phyloP scores from a whole-genome alignment of 2,888 invertebrate species.

The Pasiphila rectangulata region DNA sequence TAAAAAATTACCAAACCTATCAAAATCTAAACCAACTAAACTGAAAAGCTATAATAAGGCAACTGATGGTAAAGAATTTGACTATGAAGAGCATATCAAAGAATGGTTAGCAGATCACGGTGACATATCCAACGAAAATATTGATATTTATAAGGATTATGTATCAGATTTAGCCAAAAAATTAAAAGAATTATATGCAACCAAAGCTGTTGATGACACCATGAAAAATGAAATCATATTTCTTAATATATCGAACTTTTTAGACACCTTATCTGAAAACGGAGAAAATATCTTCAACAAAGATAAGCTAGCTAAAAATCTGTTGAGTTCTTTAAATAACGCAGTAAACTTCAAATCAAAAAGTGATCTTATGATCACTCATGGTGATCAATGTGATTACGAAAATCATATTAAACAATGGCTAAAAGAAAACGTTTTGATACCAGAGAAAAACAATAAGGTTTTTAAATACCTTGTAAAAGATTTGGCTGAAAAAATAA shows the following conservation, averaged over 20 bases:
- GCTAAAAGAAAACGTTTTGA: conserved; percentile 9
- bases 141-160: neutral
- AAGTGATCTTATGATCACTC: no score
- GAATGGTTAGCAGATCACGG: neutral
- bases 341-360: neutral
- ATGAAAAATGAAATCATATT: neutral
- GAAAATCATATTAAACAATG: conserved; percentile 9
- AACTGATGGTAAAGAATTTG: neutral
- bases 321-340: neutral
- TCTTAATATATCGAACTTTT: no score
- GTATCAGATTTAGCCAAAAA: neutral
- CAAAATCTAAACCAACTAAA: neutral
- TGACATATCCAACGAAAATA: neutral
- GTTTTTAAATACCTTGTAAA: neutral
- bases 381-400: conserved; percentile 1
- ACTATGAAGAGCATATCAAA: neutral
- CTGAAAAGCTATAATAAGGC: neutral
- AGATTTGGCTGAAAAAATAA: conserved; percentile 7
- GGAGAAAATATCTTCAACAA: neutral
- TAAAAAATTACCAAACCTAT: neutral
- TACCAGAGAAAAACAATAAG: conserved; percentile 4
- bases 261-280: neutral
- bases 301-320: neutral
- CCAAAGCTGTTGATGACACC: neutral
- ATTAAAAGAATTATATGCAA: neutral